phyloP scores from a whole-genome alignment of 2,113 vertebrate genomes.

The Petrocephalus zakoni region DNA sequence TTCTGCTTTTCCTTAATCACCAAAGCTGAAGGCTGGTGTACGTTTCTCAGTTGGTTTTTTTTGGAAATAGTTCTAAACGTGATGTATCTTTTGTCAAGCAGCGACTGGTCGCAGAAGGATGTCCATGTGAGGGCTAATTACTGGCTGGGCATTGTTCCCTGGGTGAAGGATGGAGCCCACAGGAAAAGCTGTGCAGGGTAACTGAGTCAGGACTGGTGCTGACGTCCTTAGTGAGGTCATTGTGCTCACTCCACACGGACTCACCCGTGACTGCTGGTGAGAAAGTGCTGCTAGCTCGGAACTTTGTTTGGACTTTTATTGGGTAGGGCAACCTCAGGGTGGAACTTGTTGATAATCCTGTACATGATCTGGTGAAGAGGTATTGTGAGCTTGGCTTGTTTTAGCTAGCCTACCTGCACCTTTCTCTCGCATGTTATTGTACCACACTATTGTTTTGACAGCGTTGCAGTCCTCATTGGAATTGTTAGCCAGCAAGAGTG shows the following conservation, averaged over 20 bases:
- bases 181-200: constrained; percentile 14
- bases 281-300: background rate
- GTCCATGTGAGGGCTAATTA: background rate
- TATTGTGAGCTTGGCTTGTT: background rate
- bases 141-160: constrained; percentile 25
- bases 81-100: background rate
- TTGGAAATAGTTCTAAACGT: background rate
- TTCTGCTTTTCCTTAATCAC: background rate
- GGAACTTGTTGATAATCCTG: background rate
- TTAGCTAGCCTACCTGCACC: background rate
- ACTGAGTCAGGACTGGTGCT: constrained; percentile 18
- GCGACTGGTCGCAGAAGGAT: background rate
- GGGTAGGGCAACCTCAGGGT: background rate
- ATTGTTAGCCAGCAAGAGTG: background rate
- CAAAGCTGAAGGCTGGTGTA: background rate
- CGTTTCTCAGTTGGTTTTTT: background rate
- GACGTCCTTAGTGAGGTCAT: constrained; percentile 14
- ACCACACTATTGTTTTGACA: background rate
- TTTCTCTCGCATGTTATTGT: background rate
- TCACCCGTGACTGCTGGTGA: constrained; percentile 4
- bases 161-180: constrained; percentile 8
- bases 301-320: background rate
- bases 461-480: background rate
- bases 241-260: background rate
- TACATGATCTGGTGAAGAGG: background rate